These are phyloP conservation scores for Drosophila ustulata DNA, from an alignment of 2,888 invertebrate species.

Conservation along the genomic window DNA sequence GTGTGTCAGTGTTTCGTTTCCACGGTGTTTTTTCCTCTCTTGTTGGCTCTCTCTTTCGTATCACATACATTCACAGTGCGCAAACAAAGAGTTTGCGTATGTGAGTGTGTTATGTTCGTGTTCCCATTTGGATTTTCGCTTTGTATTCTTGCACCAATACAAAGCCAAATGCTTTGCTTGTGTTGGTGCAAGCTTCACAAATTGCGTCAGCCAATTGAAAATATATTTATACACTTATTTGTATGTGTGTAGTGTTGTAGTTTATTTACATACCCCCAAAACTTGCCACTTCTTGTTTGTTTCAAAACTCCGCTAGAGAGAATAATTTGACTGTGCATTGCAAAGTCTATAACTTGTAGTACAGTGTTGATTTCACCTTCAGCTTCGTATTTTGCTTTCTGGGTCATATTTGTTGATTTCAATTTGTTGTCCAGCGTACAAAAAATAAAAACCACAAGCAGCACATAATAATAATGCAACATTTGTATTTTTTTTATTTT, in stretches of 20 bases:
- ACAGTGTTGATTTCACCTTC: conserved; percentile 68
- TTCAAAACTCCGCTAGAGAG: conserved; percentile 35
- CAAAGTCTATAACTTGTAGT: conserved; percentile 9
- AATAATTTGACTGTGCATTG: not conserved
- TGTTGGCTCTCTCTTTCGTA: conserved; percentile 33
- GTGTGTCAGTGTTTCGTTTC: conserved; percentile 44
- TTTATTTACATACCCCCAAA: conserved; percentile 31
- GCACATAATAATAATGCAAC: conserved; percentile 44
- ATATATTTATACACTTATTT: conserved; percentile 50
- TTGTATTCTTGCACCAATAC: conserved; percentile 60
- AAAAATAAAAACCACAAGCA: conserved; percentile 35
- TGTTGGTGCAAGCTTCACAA: conserved; percentile 56
- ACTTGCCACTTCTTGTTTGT: conserved; percentile 42
- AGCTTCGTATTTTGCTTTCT: conserved; percentile 58
- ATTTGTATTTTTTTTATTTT: conserved; percentile 39
- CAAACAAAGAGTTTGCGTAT: conserved; percentile 67
- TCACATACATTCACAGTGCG: conserved; percentile 31
- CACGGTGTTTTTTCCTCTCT: conserved; percentile 30
- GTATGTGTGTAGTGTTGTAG: not conserved
- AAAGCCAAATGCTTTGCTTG: conserved; percentile 23
- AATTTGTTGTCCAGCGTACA: conserved; percentile 49
- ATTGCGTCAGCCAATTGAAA: conserved; percentile 82
- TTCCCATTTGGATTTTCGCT: conserved; percentile 72
- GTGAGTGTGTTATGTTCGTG: conserved; percentile 65
- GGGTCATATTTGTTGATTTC: conserved; percentile 78